Base-by-base conservation (phyloP, 2,113 vertebrate species). In the Ploceus nigricollis region DNA sequence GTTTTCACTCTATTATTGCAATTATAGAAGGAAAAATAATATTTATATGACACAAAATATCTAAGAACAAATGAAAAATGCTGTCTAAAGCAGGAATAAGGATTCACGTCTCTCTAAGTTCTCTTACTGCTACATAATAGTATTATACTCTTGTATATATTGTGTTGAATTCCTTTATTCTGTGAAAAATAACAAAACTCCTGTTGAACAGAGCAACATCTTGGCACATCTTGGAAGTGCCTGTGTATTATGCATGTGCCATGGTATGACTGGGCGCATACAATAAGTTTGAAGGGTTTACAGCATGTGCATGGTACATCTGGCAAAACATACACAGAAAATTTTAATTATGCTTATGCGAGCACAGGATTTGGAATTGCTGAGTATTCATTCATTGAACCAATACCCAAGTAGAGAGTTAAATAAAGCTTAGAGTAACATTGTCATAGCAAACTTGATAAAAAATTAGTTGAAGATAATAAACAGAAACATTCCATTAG, bases 381-480 rank as follows among this genome's bases (percentile, higher is more conserved):
- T 63, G 16, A 53, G 16, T 48, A 58, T n/a, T 16, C 0, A 0
- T 44, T 60, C 0, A 0, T 44, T 60, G 19, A 51, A 8, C 5
- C 47, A 68, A 61, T 13, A 63, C 2, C 3, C 7, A 61, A 65
- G 3, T 3, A 63, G 39, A 45, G 7, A 57, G 24, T 40, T 72
- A 85, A 87, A 83, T 65, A 70, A 82, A 82, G 28, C 9, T 58
- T 40, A n/a, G 11, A 64, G 5, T 39, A 61, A 39, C 3, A 16
- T 47, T 47, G n/a, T 47, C 27, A 31, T 47, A 63, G 17, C 5
- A 47, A 64, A 56, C 12, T 54, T 54, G 13, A 24, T 24, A 44
- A 22, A 58, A 82, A 93, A 72, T 42, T 68, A 87, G 11, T 17
- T 71, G 30, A 80, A 80, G 9, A 11, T 20, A 63, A 33, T 45